Evolutionary conservation across 2,888 invertebrate species (phyloP).

Genomic region (Tachina grossa): DNA sequence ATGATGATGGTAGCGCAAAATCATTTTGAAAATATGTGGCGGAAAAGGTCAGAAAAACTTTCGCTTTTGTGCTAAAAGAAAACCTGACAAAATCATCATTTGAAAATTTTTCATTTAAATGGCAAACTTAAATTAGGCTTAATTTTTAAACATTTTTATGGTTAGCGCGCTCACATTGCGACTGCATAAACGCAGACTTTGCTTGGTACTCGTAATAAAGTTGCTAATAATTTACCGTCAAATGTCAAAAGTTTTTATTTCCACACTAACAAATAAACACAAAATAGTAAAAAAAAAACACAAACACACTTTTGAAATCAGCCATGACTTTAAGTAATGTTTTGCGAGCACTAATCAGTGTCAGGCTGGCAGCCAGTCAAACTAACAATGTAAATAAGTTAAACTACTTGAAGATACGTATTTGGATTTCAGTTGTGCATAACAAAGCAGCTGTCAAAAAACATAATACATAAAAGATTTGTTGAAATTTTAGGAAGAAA

Average conservation of each 20-base stretch:
- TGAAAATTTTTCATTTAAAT: neutral
- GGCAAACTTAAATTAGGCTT: conserved; percentile 10
- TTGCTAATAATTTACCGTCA: conserved; percentile 67
- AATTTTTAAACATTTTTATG: neutral
- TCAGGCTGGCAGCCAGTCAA: conserved; percentile 41
- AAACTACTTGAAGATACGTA: conserved; percentile 11
- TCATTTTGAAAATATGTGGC: neutral
- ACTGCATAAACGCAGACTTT: neutral
- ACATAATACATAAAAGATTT: neutral
- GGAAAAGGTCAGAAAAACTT: conserved; percentile 48
- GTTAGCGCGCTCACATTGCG: neutral
- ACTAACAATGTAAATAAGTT: conserved; percentile 32
- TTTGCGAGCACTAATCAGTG: conserved; percentile 53
- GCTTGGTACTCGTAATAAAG: conserved; percentile 35
- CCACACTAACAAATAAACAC: conserved; percentile 15
- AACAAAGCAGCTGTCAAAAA: conserved; percentile 44
- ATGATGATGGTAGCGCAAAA: neutral
- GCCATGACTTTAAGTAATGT: conserved; percentile 60
- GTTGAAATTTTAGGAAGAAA: conserved; percentile 31
- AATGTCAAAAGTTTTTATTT: conserved; percentile 69
- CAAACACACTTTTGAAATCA: neutral
- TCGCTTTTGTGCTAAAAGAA: conserved; percentile 39
- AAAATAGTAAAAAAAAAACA: conserved; percentile 12
- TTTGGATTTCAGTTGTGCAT: conserved; percentile 37
- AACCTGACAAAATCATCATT: conserved; percentile 27